Evolutionary conservation across 2,888 invertebrate species (phyloP), one percentile per base, ranked within the genome.

Genomic region (Oligia strigilis): DNA sequence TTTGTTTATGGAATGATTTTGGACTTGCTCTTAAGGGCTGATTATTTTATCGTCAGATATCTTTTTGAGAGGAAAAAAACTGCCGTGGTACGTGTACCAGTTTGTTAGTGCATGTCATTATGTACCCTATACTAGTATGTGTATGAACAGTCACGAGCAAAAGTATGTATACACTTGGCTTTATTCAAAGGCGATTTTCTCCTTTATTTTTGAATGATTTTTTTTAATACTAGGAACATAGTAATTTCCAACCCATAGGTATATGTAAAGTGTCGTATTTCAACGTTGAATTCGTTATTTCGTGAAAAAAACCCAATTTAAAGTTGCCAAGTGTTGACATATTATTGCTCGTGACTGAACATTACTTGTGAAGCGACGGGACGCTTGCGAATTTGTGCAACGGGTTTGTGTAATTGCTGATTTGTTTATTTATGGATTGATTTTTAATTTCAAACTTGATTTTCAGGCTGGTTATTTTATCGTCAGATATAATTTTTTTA

Each of bases 81-180:
- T 17, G 17, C 5, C 43, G 46, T n/a, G 49, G 87, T 83, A 91
- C 90, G 88, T 91, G 91, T 91, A 94, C 94, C 94, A 95, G 95
- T 96, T 95, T 95, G 95, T 95, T 94, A 94, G 92, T 92, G 90
- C 90, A 92, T 91, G 92, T 93, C 93, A 94, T 94, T 93, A 91
- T 90, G 90, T 89, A 88, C 91, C 92, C 89, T 91, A 89, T 89
- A 49, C 55, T 58, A 83, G 49, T 64, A 77, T 78, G 67, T 80
- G 43, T 73, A 75, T 52, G 40, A 67, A n/a, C n/a, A n/a, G n/a
- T n/a, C n/a, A n/a, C n/a, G n/a, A n/a, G n/a, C n/a, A n/a, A n/a
- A n/a, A n/a, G n/a, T n/a, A n/a, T n/a, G n/a, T n/a, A n/a, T n/a
- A n/a, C n/a, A n/a, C n/a, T n/a, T n/a, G n/a, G n/a, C n/a, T n/a